These are phyloP conservation scores for Oreonectes daqikongensis DNA, from an alignment of 2,797 vertebrate genomes.

Conservation along the genomic window DNA sequence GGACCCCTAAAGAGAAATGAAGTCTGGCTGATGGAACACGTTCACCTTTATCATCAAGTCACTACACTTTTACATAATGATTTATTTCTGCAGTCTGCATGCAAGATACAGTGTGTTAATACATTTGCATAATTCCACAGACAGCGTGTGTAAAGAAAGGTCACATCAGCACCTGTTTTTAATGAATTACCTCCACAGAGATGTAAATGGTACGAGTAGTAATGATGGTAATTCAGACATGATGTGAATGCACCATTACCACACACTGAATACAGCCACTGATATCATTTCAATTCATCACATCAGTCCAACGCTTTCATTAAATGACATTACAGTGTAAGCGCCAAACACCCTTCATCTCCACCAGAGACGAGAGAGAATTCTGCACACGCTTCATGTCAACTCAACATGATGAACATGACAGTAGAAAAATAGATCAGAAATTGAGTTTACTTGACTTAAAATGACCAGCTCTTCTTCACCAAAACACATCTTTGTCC, in stretches of 20 bases:
- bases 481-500: too few species aligned
- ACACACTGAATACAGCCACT: constrained; percentile 27
- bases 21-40: constrained; percentile 67
- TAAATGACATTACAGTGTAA: not conserved
- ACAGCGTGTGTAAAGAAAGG: not conserved
- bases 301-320: not conserved
- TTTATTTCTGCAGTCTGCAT: not conserved
- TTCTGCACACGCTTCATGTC: too few species aligned
- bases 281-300: constrained; percentile 39
- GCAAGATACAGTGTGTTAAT: not conserved
- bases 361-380: not conserved
- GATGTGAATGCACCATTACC: not conserved
- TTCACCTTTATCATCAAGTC: constrained; percentile 70
- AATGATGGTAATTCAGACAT: not conserved
- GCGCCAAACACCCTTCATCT: constrained; percentile 50
- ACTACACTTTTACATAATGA: not conserved
- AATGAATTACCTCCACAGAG: not conserved
- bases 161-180: not conserved
- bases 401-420: too few species aligned
- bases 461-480: too few species aligned
- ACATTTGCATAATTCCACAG: not conserved
- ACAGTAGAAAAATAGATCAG: too few species aligned
- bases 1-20: constrained; percentile 65
- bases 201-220: not conserved
- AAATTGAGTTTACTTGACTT: too few species aligned